Conservation (phyloP, 1,140 invertebrate genomes). For the Grapholita molesta region DNA sequence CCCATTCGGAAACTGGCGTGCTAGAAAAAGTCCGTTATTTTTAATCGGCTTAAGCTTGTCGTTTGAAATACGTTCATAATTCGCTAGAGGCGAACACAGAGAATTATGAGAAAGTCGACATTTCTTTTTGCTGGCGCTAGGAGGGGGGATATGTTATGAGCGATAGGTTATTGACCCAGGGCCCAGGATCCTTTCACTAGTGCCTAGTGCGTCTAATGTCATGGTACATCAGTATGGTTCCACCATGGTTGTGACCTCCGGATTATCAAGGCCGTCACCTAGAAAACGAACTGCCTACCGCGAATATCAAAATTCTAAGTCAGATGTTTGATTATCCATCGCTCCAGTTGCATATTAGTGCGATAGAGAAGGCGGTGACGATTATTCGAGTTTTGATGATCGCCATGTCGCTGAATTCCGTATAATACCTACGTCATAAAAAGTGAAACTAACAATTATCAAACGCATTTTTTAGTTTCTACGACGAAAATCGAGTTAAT, state of each 20-base stretch:
- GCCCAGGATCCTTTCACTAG: not conserved
- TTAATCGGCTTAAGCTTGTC: no score
- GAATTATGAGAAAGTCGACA: not conserved
- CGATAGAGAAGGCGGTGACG: no score
- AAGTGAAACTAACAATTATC: no score
- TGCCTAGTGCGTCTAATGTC: not conserved
- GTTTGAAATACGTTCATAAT: not conserved
- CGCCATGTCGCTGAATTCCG: no score
- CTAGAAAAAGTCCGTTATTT: no score
- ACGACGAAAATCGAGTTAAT: no score
- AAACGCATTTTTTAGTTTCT: no score
- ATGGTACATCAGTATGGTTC: not conserved
- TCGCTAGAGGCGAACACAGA: not conserved
- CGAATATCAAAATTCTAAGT: not conserved
- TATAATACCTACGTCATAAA: no score
- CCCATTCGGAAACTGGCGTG: no score
- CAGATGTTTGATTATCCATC: no score
- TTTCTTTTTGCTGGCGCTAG: not conserved
- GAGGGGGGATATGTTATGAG: not conserved
- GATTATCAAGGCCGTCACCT: slow-evolving; percentile 14
- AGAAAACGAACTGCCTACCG: not conserved
- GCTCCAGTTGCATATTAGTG: no score
- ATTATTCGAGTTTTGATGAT: no score
- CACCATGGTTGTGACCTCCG: not conserved
- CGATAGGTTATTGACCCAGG: not conserved